Evolutionary conservation across 2,888 invertebrate species (phyloP).

Genomic region (Gisinianus flammeolus): DNA sequence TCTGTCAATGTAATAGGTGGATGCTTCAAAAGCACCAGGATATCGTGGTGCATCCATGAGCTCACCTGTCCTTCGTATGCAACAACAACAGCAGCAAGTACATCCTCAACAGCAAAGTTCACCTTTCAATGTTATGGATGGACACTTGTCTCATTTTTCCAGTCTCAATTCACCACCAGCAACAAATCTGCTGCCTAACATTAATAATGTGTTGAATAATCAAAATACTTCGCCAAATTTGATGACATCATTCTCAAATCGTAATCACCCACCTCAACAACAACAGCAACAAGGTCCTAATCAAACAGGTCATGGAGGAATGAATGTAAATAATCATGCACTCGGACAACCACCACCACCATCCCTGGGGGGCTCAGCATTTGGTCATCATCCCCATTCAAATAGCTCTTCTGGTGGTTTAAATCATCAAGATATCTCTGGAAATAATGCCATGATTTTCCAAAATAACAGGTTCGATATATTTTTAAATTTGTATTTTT

Average conservation of each 20-base stretch:
- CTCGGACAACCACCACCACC: slow-evolving; percentile 5
- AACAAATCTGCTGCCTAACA: slow-evolving; percentile 1
- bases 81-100: slow-evolving; percentile 44
- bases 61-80: slow-evolving; percentile 54
- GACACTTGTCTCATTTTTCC: slow-evolving; percentile 23
- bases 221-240: slow-evolving; percentile 30
- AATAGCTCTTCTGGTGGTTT: neutral
- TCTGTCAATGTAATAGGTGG: too few species aligned
- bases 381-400: slow-evolving; percentile 10
- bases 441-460: slow-evolving; percentile 35
- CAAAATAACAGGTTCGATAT: slow-evolving; percentile 37
- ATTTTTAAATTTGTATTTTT: neutral
- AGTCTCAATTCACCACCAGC: slow-evolving; percentile 24
- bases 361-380: slow-evolving; percentile 17
- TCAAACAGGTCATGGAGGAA: slow-evolving; percentile 9
- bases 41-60: slow-evolving; percentile 70
- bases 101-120: slow-evolving; percentile 1
- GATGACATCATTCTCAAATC: slow-evolving; percentile 27
- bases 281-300: slow-evolving; percentile 17
- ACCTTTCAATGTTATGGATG: slow-evolving; percentile 22
- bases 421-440: slow-evolving; percentile 13
- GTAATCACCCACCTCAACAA: slow-evolving; percentile 8
- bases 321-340: slow-evolving; percentile 3
- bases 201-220: slow-evolving; percentile 14
- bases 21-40: slow-evolving; percentile 89